Base-by-base conservation (phyloP, 2,113 vertebrate genomes). In the Silurus glanis region DNA sequence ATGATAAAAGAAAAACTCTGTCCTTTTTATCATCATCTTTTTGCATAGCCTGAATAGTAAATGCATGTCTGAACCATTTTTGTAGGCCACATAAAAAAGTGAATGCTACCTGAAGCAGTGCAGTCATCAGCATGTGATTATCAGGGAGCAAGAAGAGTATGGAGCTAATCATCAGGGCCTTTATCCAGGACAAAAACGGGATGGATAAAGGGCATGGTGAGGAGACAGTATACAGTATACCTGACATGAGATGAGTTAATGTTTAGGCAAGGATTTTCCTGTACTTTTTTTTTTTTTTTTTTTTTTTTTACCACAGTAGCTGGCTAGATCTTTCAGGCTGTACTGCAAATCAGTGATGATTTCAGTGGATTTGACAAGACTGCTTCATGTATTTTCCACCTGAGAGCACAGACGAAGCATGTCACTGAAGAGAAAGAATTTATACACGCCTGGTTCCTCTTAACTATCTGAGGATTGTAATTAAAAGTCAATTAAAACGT, bases 51-150 rank as follows among this genome's bases (percentile, higher is more conserved):
- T 10, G 69, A 71, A 61, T 45, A 74, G 37, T 59, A 61, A 49
- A 51, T 53, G 9, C 53, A 51, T 8, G 4, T 53, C 19, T 61
- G 45, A 61, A 23, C 3, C 25, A 28, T 84, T 84, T 75, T 59
- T 61, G 56, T 84, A 75, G 51, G 58, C 56, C 71, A 13, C 2
- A 23, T 75, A 59, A 45, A 74, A 47, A 8, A 75, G 56, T 75
- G 61, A 47, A 84, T 61, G 69, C 69, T 19, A 76, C 59, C 55
- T 75, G 83, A 84, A 84, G 45, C 13, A 58, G 17, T 49, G 21
- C 37, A 49, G 80, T 21, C 23, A 19, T 47, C 58, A 78, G 72
- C 23, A 25, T 75, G 69, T 61, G 69, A 72, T 72, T 61, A 84
- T 75, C 83, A 61, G 56, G 67, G 45, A 83, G 59, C 51, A 12